Evolutionary conservation across 2,888 invertebrate genomes (phyloP), one percentile per base, ranked within the genome.

Genomic region (Brachyptera risi): DNA sequence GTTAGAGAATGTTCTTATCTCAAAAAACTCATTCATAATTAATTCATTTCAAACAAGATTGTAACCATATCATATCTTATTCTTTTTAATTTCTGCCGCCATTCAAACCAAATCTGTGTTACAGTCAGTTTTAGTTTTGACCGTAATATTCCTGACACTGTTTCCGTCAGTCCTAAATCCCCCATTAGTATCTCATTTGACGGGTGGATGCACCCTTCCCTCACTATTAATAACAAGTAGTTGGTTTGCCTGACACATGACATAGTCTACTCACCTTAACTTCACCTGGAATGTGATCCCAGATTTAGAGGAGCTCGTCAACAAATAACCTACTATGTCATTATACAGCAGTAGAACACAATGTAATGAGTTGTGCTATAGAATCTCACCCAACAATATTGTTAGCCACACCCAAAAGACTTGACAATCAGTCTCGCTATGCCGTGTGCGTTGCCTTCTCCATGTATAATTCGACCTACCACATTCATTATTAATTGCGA

Each of bases 161-260:
- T 37, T 54, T 37, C 37, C 21, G 7, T 2, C 7, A 5, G 31
- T 23, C 15, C 21, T 19, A 38, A 38, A 9, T 17, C 23, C 35
- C 37, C 59, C 50, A 59, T 59, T 50, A 56, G 51, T 42, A 27
- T 58, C 58, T 24, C 26, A 51, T 50, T 58, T 58, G 50, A 50
- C 51, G 61, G 54, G 54, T 42, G 61, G 61, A 58, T 54, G 50
- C 61, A 58, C 61, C 61, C 54, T 51, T 58, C 58, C 42, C 54
- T 61, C 61, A 54, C 58, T 40, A 51, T 61, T 58, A 61, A 51
- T 61, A 61, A 61, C 58, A 40, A 58, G 42, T 26, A 54, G 49
- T 40, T 35, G 37, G 17, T 23, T 35, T 35, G 37, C 54, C 24
- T 19, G 35, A 54, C 54, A 54, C n/a, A n/a, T n/a, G n/a, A n/a